Evolutionary conservation across 2,888 invertebrate genomes (phyloP), one percentile per base, ranked within the genome.

Genomic region (Limnephilus rhombicus): DNA sequence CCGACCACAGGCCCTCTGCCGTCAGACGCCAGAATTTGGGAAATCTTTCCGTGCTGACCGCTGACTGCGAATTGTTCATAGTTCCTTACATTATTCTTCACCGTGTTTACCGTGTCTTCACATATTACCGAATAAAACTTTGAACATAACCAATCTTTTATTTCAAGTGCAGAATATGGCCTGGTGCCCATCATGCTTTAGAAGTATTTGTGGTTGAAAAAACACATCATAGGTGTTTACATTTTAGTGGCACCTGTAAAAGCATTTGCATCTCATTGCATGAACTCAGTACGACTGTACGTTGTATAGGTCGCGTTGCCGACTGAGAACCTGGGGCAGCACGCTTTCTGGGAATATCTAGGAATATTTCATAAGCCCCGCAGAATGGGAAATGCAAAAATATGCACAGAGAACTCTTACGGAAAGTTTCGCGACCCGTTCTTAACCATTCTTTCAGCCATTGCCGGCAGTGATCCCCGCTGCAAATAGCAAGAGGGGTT

Each of bases 401-500:
- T 90, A 91, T 90, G 91, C 91, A 91, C 82, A 85, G 89, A 85
- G 83, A 68, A 80, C 91, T 91, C 86, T 89, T 53, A 29, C 89
- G 83, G 45, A 85, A 88, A 91, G 88, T 87, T 92, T 86, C 81
- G 85, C 80, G 89, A 91, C 92, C 91, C 90, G 89, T 91, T 91
- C 93, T 92, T 89, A 93, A 91, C 91, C 80, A 92, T 90, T 91
- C 92, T 90, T 92, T 89, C 88, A 29, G 13, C 90, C 85, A 90
- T 80, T 34, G 86, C 41, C 45, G 49, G 49, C 92, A 80, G 87
- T 92, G 93, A 93, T 93, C 93, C 92, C 89, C 93, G 91, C 89
- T 92, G 93, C 92, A 93, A 93, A 93, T 93, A 91, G 93, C 87
- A 80, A 37, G 85, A 85, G 92, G 93, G 92, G 91, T 93, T 92